Percentiles rank a stretch among this genome's conserved stretches.
phyloP scores from a whole-genome alignment of 64 coral and sea anemone genomes.

The Porites lutea region DNA sequence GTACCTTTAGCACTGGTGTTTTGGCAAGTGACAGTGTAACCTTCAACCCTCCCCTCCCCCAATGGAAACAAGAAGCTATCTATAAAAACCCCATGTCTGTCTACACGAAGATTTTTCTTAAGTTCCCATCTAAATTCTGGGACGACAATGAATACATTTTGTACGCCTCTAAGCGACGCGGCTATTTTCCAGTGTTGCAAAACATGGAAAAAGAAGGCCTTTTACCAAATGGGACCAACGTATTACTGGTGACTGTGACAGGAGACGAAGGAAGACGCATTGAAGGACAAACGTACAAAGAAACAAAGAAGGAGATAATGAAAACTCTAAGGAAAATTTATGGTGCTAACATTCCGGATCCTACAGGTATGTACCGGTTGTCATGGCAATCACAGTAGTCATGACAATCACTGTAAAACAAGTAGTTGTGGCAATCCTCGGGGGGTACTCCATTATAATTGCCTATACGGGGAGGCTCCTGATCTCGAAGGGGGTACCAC shows the following conservation, averaged over 20 bases:
- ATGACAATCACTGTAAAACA: no score
- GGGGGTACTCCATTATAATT: no score
- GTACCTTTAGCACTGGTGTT: constrained; percentile 79
- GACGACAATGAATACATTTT: constrained; percentile 74
- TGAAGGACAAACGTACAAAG: constrained; percentile 18
- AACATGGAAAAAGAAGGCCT: constrained; percentile 21
- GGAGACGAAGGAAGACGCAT: constrained; percentile 55
- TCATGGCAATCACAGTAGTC: no score
- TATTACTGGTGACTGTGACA: constrained; percentile 45
- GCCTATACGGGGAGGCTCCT: no score
- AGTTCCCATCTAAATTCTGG: constrained; percentile 88
- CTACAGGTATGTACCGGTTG: background rate
- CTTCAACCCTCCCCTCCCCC: constrained; percentile 46
- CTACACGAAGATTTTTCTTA: constrained; percentile 87
- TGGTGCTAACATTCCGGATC: constrained; percentile 33
- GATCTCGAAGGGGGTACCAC: no score
- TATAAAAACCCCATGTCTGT: constrained; percentile 51
- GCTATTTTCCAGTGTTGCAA: constrained; percentile 74
- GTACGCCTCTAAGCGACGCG: constrained; percentile 59
- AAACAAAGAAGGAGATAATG: constrained; percentile 42
- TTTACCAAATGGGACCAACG: constrained; percentile 28
- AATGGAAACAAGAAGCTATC: constrained; percentile 80
- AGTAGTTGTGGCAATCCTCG: no score
- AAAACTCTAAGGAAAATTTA: constrained; percentile 48
- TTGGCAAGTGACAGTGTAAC: constrained; percentile 45